These are phyloP conservation scores for Atethmia centrago DNA, from an alignment of 2,888 invertebrate genomes.

Conservation along the genomic window DNA sequence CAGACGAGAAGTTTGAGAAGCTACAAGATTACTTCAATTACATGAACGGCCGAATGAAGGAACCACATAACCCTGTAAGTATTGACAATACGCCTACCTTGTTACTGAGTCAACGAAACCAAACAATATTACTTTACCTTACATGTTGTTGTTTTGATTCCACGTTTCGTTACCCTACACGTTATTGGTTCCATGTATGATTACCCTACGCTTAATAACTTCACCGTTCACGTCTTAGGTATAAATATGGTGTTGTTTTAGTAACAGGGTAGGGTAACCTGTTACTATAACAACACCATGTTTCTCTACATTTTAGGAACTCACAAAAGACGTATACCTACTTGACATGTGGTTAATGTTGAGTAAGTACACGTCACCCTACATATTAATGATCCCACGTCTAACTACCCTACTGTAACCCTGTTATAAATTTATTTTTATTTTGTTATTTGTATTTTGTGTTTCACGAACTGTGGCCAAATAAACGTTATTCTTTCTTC, in stretches of 20 bases:
- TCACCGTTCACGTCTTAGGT: too few relatives aligned
- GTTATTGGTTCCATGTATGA: neutral
- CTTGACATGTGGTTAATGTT: neutral
- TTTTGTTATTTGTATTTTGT: too few relatives aligned
- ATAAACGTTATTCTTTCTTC: too few relatives aligned
- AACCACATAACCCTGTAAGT: constrained; percentile 84
- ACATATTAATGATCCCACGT: neutral
- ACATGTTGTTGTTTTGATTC: neutral
- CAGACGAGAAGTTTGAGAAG: constrained; percentile 84
- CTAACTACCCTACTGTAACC: neutral
- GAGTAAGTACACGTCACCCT: neutral
- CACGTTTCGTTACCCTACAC: neutral
- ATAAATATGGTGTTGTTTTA: neutral
- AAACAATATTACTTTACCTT: neutral
- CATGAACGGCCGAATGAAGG: constrained; percentile 83
- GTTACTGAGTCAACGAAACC: neutral
- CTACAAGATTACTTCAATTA: constrained; percentile 83
- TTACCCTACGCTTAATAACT: neutral
- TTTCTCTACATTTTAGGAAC: neutral
- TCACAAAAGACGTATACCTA: neutral
- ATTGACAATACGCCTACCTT: neutral
- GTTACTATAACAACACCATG: neutral
- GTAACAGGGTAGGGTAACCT: too few relatives aligned
- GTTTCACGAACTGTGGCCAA: too few relatives aligned
- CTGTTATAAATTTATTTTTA: too few relatives aligned